phyloP scores from a whole-genome alignment of 2,113 vertebrate genomes.

The Oncorhynchus kisutch region DNA sequence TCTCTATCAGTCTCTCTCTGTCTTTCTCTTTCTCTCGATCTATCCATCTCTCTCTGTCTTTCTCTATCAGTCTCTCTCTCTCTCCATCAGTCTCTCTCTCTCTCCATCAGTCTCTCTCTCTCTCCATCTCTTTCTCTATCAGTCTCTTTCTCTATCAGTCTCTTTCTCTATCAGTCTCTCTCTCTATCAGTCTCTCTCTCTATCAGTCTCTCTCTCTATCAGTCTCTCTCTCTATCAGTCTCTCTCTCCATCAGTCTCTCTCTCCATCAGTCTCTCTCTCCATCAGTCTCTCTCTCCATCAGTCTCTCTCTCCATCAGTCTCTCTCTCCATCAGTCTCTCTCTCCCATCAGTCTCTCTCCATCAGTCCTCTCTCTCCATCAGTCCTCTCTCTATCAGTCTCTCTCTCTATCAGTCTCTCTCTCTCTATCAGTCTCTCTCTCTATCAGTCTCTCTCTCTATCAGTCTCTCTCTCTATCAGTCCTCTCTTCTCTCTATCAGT shows the following conservation, averaged over 20 bases:
- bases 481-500: no score
- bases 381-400: no score
- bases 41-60: background rate
- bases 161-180: background rate
- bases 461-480: background rate
- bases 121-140: slow-evolving; percentile 5
- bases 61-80: background rate
- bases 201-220: background rate
- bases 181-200: background rate
- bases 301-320: no score
- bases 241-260: no score
- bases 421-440: background rate
- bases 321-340: background rate
- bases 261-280: no score
- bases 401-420: background rate
- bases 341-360: no score
- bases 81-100: no score
- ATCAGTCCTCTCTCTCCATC: no score
- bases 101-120: no score
- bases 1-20: no score
- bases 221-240: background rate
- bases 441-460: background rate
- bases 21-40: no score
- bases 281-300: no score
- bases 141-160: background rate